Base-by-base conservation (phyloP, 2,113 vertebrate genomes). In the Pachycephala philippinensis region DNA sequence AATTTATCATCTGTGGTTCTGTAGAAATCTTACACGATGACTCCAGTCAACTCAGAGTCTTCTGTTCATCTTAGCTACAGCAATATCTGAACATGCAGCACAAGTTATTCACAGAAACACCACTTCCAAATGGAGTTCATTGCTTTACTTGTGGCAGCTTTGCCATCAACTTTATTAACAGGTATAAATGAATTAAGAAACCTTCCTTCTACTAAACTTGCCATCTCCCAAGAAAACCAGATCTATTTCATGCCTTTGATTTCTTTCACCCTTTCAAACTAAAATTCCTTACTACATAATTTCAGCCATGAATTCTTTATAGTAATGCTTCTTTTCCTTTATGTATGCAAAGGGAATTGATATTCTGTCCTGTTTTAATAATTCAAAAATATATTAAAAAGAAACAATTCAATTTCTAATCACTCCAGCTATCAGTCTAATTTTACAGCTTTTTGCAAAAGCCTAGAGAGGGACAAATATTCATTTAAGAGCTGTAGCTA, bases 21-120 rank as follows among this genome's bases (percentile, higher is more conserved):
- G 9, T 21, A 53, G 6, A 2, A 53, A 40, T 49, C 16, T 60
- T 40, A 24, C 2, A 7, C 1, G 1, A 14, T 27, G 7, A 42
- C 11, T 74, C 42, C 42, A 60, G 11, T 33, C 20, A 45, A 42
- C 8, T 1, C 28, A 39, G 6, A 72, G 5, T 24, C 33, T 33
- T 45, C 33, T 20, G 3, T 19, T 72, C 20, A 30, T 35, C 9
- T 60, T 6, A 6, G 17, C 14, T 47, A 20, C 35, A 76, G n/a
- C 13, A 79, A 45, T 13, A 64, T 12, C 22, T 42, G 52, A 87
- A 47, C 9, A 27, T 6, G 18, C n/a, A 81, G 31, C 31, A 31
- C 56, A 87, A 27, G 33, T 35, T 76, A 35, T 37, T 63, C 26
- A 23, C 37, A 66, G 7, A 17, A 69, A 47, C 7, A 19, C 10